Conservation (phyloP, 2,113 vertebrate genomes). For the Silurus asotus region DNA sequence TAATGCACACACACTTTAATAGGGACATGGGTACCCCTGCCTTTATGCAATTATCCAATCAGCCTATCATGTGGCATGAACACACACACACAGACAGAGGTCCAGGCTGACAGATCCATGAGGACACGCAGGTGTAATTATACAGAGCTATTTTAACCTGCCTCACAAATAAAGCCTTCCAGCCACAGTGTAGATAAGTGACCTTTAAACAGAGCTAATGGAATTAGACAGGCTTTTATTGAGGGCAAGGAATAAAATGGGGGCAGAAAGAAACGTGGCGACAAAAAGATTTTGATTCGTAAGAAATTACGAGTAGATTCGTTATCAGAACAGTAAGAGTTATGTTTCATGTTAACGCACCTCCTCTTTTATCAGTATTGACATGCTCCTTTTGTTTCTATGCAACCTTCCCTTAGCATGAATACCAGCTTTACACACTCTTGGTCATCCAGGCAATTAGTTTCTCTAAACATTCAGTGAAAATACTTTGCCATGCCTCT, state of each 20-base stretch:
- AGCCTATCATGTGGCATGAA: neutral
- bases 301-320: neutral
- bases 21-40: neutral
- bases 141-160: constrained; percentile 13
- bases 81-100: neutral
- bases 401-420: too few relatives aligned
- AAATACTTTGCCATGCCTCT: too few relatives aligned
- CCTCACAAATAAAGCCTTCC: constrained; percentile 16
- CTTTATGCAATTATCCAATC: neutral
- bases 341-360: neutral
- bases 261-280: neutral
- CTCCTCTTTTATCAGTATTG: too few relatives aligned
- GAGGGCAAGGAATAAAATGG: neutral
- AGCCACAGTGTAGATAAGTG: neutral
- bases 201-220: constrained; percentile 31
- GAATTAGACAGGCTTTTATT: constrained; percentile 3
- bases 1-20: neutral
- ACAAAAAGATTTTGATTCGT: neutral
- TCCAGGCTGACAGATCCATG: neutral
- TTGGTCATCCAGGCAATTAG: too few relatives aligned
- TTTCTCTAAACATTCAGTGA: too few relatives aligned
- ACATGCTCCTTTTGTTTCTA: neutral
- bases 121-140: constrained; percentile 4
- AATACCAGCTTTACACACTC: too few relatives aligned
- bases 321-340: neutral